Evolutionary conservation across 1,140 invertebrate genomes (phyloP), one percentile per base, ranked within the genome.

Genomic region (Eriosoma lanigerum): DNA sequence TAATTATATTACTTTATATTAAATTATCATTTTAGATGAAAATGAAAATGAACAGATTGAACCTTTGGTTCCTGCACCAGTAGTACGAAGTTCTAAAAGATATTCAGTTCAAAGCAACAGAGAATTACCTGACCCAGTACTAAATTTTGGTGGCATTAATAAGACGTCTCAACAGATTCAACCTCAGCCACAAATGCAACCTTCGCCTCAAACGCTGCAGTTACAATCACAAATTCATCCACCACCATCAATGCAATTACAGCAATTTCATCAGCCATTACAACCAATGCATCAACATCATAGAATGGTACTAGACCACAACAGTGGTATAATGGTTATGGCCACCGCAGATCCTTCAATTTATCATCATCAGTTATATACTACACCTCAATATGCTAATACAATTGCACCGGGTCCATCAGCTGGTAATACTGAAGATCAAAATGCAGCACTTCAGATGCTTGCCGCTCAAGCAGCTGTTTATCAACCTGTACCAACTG

Each of bases 311-410:
- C 44, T 70, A n/a, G 80, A 66, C 26, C 58, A 81, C 2, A 68
- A 72, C 17, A 46, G 46, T 52, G 64, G 75, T 29, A 62, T 46
- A 29, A 78, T 60, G 75, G 75, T 78, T 19, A 58, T 44, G 73
- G 32, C 52, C 26, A 6, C 26, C 19, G 9, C 26, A 17, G 54
- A 75, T 24, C 72, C 50, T 38, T 9, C 50, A 15, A 75, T 75
- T 29, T 56, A 75, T 17, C 70, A 50, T 76, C 72, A 54, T 58
- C 72, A 76, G 38, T 19, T 76, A 21, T 76, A 56, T 58, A n/a
- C 32, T 44, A 8, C 52, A 1, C 72, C 72, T 15, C 54, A 76
- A 3, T 78, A 78, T 62, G 21, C 56, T 19, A 13, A 56, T 38
- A 29, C 17, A 10, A n/a, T 58, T 8, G 4, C 56, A 44, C 38